Conservation (phyloP, 2,797 vertebrate genomes). For the Cryptoblepharus egeriae region DNA sequence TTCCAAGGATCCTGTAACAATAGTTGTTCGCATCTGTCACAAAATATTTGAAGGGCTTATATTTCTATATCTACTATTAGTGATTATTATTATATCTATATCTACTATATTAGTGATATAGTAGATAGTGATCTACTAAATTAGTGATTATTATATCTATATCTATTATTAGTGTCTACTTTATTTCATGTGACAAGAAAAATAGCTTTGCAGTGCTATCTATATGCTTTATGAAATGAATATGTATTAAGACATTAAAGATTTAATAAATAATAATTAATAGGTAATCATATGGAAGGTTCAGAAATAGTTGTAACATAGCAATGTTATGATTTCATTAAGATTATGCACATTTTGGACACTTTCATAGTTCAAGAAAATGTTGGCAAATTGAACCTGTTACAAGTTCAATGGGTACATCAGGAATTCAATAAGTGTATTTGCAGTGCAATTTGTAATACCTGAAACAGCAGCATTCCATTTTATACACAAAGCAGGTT, state of each 20-base stretch:
- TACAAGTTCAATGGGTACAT: not conserved
- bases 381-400: not conserved
- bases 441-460: too few species aligned
- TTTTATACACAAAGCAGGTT: not conserved
- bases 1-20: slow-evolving; percentile 39
- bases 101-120: too few species aligned
- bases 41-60: slow-evolving; percentile 27
- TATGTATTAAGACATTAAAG: too few species aligned
- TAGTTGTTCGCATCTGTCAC: slow-evolving; percentile 54
- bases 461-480: not conserved
- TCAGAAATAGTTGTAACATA: not conserved
- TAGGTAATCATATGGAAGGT: too few species aligned
- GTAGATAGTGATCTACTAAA: too few species aligned
- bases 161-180: slow-evolving; percentile 41
- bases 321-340: not conserved
- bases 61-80: too few species aligned
- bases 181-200: slow-evolving; percentile 43
- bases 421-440: too few species aligned
- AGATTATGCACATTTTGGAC: not conserved
- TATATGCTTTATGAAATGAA: not conserved
- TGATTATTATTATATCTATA: too few species aligned
- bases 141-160: too few species aligned
- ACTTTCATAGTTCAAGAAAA: not conserved
- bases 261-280: too few species aligned
- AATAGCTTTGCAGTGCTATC: not conserved